Evolutionary conservation across 2,797 vertebrate species (phyloP).

Genomic region (Enteromius anoplus): DNA sequence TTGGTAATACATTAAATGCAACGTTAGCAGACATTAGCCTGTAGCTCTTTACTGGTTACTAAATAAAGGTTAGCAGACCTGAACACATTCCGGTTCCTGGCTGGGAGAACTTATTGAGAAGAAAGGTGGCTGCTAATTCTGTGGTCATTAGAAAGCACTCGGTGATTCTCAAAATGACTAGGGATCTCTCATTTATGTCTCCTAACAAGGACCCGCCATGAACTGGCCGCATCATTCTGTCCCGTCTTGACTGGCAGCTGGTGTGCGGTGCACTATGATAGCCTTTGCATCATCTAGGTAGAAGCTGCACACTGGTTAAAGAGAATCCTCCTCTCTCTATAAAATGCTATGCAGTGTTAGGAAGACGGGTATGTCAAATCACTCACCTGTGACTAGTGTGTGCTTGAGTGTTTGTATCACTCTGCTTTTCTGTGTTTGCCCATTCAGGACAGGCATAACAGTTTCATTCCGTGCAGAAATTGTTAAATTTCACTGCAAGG

Average conservation of each 20-base stretch:
- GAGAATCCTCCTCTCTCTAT: not conserved
- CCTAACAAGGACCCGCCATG: not conserved
- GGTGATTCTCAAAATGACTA: too few species aligned
- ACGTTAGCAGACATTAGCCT: not conserved
- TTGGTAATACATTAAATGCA: not conserved
- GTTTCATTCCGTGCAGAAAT: not conserved
- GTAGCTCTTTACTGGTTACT: not conserved
- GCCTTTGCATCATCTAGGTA: not conserved
- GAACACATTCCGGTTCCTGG: not conserved
- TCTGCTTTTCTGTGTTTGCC: too few species aligned
- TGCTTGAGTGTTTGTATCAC: too few species aligned
- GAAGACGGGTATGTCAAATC: too few species aligned
- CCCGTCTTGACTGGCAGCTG: not conserved
- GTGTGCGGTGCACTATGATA: not conserved
- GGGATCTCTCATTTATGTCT: not conserved
- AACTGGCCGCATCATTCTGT: not conserved
- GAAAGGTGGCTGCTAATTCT: not conserved
- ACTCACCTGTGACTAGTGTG: too few species aligned
- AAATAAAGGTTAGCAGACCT: not conserved
- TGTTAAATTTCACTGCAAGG: not conserved
- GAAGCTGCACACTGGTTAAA: not conserved
- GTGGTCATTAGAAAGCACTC: not conserved
- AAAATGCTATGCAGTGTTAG: too few species aligned
- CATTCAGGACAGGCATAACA: too few species aligned
- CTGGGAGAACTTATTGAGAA: not conserved